A percentile compares a stretch with the other conserved stretches of the same genome.
phyloP scores from a whole-genome alignment of 2,888 invertebrate genomes.

The Eupithecia inturbata region DNA sequence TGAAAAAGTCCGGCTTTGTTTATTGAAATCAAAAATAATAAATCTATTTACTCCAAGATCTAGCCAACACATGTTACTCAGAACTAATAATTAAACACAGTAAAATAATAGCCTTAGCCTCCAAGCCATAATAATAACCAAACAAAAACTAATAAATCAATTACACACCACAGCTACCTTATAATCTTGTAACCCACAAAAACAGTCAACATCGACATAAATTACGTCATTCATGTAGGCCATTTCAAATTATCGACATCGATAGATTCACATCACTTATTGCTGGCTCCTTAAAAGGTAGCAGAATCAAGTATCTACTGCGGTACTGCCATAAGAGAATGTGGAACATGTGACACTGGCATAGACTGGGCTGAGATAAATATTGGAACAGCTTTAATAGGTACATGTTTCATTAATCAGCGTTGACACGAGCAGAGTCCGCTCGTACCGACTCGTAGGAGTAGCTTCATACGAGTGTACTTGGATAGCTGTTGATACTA shows the following conservation, averaged over 20 bases:
- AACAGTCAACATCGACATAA: background rate
- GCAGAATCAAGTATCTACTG: conserved; percentile 23
- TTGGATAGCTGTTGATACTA: too few species aligned
- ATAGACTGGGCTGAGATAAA: conserved; percentile 12
- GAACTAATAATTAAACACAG: conserved; percentile 2
- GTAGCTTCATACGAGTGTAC: too few species aligned
- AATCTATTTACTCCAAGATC: background rate
- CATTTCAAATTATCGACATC: conserved; percentile 28
- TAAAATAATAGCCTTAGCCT: background rate
- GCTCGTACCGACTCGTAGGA: too few species aligned
- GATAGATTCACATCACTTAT: conserved; percentile 24
- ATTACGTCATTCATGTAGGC: conserved; percentile 33
- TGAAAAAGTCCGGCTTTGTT: background rate
- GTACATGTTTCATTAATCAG: too few species aligned
- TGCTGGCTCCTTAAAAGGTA: conserved; percentile 27
- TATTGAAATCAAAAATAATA: background rate
- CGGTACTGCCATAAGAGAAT: conserved; percentile 27
- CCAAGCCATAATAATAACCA: conserved; percentile 9
- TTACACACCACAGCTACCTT: conserved; percentile 12
- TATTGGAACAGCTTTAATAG: background rate
- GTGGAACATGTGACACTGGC: conserved; percentile 35
- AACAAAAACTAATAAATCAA: conserved; percentile 13
- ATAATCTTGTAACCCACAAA: conserved; percentile 24
- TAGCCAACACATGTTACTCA: background rate
- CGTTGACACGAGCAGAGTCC: too few species aligned